Evolutionary conservation across 2,113 vertebrate genomes (phyloP).

Genomic region (Alouatta palliata): DNA sequence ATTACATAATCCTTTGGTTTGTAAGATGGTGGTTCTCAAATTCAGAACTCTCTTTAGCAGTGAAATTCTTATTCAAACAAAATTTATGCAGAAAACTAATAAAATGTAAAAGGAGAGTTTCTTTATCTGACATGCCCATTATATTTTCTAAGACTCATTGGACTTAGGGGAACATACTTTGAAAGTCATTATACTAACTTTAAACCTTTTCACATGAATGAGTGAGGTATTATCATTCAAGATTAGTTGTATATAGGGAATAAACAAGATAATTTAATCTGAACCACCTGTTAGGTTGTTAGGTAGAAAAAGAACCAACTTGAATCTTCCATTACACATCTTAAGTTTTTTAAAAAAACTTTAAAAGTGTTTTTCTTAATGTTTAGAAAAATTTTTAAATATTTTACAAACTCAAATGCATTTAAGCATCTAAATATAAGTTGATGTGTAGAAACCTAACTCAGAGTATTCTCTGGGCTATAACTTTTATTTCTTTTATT

Average conservation of each 20-base stretch:
- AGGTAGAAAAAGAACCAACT: slow-evolving; percentile 19
- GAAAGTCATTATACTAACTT: neutral
- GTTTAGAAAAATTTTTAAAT: slow-evolving; percentile 12
- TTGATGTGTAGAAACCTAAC: neutral
- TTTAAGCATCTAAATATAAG: slow-evolving; percentile 29
- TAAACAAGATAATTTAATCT: neutral
- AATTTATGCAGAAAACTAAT: neutral
- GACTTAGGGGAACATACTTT: neutral
- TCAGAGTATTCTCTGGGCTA: neutral
- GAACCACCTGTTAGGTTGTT: neutral
- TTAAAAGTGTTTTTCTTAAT: slow-evolving; percentile 19
- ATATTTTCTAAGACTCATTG: slow-evolving; percentile 1
- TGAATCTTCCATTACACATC: neutral
- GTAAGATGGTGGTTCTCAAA: slow-evolving; percentile 35
- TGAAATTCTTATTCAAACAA: slow-evolving; percentile 2
- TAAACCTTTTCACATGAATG: neutral
- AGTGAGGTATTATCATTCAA: neutral
- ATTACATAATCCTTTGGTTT: neutral
- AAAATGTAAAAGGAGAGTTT: neutral
- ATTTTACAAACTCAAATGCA: neutral
- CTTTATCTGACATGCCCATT: neutral
- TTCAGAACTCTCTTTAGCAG: slow-evolving; percentile 29
- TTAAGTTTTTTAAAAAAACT: neutral
- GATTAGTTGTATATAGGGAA: neutral
- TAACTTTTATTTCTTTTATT: neutral